Conservation (phyloP, 2,113 vertebrate genomes). For the Megatriorchis doriae region DNA sequence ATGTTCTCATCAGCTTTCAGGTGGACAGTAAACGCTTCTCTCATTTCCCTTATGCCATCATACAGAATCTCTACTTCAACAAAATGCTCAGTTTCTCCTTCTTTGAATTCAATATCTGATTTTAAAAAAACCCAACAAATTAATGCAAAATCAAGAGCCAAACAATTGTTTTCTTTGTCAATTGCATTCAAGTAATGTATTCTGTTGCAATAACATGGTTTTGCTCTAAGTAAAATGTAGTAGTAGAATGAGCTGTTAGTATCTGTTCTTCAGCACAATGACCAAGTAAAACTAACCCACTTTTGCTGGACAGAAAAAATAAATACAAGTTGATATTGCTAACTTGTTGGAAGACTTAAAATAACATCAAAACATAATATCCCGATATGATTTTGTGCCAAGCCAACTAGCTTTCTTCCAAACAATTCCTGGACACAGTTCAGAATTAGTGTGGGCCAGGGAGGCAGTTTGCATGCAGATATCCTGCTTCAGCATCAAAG, state of each 20-base stretch:
- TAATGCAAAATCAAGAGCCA: background rate
- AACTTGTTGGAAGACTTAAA: background rate
- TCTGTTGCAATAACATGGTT: background rate
- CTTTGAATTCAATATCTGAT: constrained; percentile 81
- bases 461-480: background rate
- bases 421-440: background rate
- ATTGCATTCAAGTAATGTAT: background rate
- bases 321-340: background rate
- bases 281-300: background rate
- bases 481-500: background rate
- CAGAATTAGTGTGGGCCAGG: background rate
- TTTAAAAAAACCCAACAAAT: background rate
- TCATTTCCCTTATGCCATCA: constrained; percentile 82
- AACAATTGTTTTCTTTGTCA: background rate
- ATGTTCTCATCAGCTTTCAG: constrained; percentile 86
- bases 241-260: background rate
- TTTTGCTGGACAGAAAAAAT: background rate
- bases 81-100: constrained; percentile 79
- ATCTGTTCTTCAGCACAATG: background rate
- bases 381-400: background rate
- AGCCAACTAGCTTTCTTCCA: background rate
- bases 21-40: constrained; percentile 82
- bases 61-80: constrained; percentile 83
- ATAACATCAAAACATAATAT: background rate
- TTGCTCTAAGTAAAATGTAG: background rate